Conservation (phyloP, 2,888 invertebrate species). For the Temnothorax ravouxi region DNA sequence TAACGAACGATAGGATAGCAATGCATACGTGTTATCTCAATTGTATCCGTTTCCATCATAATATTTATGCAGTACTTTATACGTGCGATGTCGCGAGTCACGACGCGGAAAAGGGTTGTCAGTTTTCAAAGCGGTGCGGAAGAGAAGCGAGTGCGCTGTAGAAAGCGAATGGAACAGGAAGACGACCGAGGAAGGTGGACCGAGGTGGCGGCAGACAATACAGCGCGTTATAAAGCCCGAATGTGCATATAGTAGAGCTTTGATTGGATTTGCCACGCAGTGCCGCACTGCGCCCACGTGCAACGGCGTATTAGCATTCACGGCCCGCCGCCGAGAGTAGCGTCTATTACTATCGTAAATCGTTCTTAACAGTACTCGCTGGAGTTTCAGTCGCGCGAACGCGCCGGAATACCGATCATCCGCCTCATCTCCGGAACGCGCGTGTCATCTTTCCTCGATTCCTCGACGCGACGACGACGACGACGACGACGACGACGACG, state of each 20-base stretch:
- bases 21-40: neutral
- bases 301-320: slow-evolving; percentile 79
- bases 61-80: slow-evolving; percentile 4
- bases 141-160: neutral
- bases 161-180: slow-evolving; percentile 21
- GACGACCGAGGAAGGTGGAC: slow-evolving; percentile 51
- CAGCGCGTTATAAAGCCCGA: slow-evolving; percentile 67
- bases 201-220: slow-evolving; percentile 67
- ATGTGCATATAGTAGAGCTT: slow-evolving; percentile 75
- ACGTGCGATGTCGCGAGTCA: neutral
- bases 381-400: slow-evolving; percentile 53
- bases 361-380: slow-evolving; percentile 70
- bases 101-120: slow-evolving; percentile 20
- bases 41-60: neutral
- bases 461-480: slow-evolving; percentile 45
- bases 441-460: slow-evolving; percentile 41
- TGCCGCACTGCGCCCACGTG: slow-evolving; percentile 78
- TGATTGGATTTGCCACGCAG: slow-evolving; percentile 85
- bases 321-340: slow-evolving; percentile 63
- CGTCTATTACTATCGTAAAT: slow-evolving; percentile 79
- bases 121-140: slow-evolving; percentile 5
- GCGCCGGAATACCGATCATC: slow-evolving; percentile 66
- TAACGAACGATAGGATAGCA: neutral
- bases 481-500: slow-evolving; percentile 18
- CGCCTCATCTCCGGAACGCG: slow-evolving; percentile 33